phyloP scores from a whole-genome alignment of 2,797 vertebrate species.

The Mormyrops attenuatus region DNA sequence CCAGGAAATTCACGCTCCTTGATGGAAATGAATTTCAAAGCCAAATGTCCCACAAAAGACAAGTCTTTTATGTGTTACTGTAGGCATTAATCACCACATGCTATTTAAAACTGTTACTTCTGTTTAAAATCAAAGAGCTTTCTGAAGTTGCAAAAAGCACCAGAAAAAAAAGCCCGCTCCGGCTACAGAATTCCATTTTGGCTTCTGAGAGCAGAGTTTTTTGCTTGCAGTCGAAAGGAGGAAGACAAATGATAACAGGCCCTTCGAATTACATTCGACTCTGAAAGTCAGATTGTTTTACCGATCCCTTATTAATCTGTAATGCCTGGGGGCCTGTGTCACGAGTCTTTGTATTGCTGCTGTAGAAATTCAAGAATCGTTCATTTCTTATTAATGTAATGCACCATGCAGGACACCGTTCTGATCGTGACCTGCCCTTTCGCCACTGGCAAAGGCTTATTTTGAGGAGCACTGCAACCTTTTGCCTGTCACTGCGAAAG shows the following conservation, averaged over 20 bases:
- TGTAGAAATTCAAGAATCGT: constrained; percentile 20
- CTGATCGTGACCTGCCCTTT: background rate
- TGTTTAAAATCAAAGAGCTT: constrained; percentile 38
- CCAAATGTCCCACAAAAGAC: background rate
- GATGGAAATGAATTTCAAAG: constrained; percentile 2
- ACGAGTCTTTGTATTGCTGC: background rate
- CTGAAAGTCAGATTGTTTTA: constrained; percentile 20
- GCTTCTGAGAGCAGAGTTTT: background rate
- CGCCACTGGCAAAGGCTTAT: background rate
- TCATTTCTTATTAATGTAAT: constrained; percentile 26
- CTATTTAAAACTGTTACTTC: constrained; percentile 35
- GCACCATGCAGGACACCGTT: constrained; percentile 1
- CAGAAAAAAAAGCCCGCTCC: constrained; percentile 4
- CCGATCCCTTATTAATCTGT: constrained; percentile 22
- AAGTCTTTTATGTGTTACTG: background rate
- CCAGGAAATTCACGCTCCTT: background rate
- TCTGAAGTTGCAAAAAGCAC: constrained; percentile 32
- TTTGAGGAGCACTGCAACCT: background rate
- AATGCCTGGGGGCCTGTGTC: constrained; percentile 18
- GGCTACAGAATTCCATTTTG: constrained; percentile 11
- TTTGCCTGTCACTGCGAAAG: background rate
- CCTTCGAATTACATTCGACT: constrained; percentile 6
- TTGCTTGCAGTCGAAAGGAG: background rate
- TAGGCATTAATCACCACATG: constrained; percentile 16
- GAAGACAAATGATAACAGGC: constrained; percentile 8